Base-by-base conservation (phyloP, 2,888 invertebrate genomes). In the Sacculina carcini region DNA sequence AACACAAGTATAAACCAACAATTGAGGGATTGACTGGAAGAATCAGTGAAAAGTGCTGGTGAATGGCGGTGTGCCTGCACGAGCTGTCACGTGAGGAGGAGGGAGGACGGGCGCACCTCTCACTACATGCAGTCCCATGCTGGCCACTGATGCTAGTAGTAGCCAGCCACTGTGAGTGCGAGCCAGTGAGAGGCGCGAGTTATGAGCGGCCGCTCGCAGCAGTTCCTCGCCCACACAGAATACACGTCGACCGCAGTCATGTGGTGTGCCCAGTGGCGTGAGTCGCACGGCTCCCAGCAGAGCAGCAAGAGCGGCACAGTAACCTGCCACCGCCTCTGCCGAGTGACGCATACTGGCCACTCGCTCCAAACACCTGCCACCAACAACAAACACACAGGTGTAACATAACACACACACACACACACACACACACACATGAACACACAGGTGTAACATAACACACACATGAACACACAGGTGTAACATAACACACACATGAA, bases 101-200 rank as follows among this genome's bases (percentile, higher is more conserved):
- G n/a, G n/a, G n/a, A n/a, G n/a, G 16, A 14, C 16, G 10, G 10
- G 9, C 40, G 26, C 14, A 44, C 24, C 48, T 38, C 46, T 52
- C 21, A 52, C 54, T 19, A 48, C 51, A 29, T 49, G 52, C 21
- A 44, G 65, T 77, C 84, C 92, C 57, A 96, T 67, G 1, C 92
- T 90, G 77, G 94, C 90, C 51, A 98, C 85, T 51, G 96, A 83
- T 32, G 92, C 92, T 59, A 98, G 85, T 39, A 98, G 71, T 46
- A 94, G 72, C 98, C 98, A 98, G 28, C 96, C 96, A 32, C 94
- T 92, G 64, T 90, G 89, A 1, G 94, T 92, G 61, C 94, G 74
- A 59, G 90, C 87, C 55, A 92, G 73, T 1, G 94, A 92, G 52
- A 98, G 72, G 49, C 94, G 73, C 64, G 89, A 89, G 66, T 90